A percentile compares a stretch with the other conserved stretches of the same genome.
Evolutionary conservation across 2,113 vertebrate genomes (phyloP).

Genomic region (Microcebus griseorufus): DNA sequence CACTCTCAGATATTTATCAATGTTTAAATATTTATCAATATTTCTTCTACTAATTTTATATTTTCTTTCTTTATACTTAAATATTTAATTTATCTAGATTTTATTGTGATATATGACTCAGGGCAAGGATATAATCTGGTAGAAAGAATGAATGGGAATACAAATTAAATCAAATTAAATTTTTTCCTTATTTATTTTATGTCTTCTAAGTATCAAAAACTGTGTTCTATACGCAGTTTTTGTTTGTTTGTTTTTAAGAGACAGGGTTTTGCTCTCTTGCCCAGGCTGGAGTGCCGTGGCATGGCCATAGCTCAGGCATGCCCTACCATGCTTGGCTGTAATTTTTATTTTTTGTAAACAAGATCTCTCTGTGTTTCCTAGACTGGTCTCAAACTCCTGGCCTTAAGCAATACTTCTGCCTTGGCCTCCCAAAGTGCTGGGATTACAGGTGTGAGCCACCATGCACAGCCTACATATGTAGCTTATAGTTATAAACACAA

Average conservation of each 20-base stretch:
- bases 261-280: no score
- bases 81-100: background rate
- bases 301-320: no score
- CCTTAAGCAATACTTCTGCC: no score
- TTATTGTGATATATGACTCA: background rate
- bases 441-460: no score
- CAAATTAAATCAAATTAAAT: background rate
- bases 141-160: background rate
- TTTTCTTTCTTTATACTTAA: slow-evolving; percentile 6
- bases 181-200: background rate
- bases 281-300: no score
- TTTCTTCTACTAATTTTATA: background rate
- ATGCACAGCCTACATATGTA: background rate
- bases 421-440: no score
- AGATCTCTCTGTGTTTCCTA: no score
- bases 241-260: no score
- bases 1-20: background rate
- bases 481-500: background rate
- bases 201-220: background rate
- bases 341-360: no score
- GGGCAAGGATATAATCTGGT: background rate
- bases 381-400: no score
- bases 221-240: background rate
- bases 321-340: no score
- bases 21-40: background rate